Conservation (phyloP, 1,140 invertebrate species). For the Lordiphosa collinella region DNA sequence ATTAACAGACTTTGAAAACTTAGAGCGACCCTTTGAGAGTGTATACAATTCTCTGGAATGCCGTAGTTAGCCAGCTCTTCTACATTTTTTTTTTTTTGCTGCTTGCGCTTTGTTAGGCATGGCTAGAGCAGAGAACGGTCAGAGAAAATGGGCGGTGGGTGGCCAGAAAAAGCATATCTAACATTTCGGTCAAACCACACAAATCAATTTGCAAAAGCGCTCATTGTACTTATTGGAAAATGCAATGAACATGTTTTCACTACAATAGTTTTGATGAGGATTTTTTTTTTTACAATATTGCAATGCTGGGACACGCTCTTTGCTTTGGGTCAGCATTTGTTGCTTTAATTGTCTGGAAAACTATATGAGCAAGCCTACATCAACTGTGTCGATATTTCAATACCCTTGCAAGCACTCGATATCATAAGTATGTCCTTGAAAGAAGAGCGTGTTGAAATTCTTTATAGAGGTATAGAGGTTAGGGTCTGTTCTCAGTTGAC, state of each 20-base stretch:
- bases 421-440: no score
- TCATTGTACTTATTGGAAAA: slow-evolving; percentile 48
- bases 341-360: no score
- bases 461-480: no score
- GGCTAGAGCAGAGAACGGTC: neutral
- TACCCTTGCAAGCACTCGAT: no score
- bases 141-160: neutral
- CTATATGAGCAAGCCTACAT: no score
- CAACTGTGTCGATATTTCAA: no score
- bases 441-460: no score
- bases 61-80: slow-evolving; percentile 9
- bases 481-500: no score
- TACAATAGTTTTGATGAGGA: slow-evolving; percentile 62
- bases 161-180: slow-evolving; percentile 7
- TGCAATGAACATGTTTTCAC: slow-evolving; percentile 52
- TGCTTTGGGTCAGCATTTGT: no score
- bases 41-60: neutral
- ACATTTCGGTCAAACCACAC: slow-evolving; percentile 53
- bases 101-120: slow-evolving; percentile 17
- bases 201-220: slow-evolving; percentile 65
- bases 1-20: no score
- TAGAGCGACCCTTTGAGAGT: no score
- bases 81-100: slow-evolving; percentile 15
- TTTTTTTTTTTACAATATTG: slow-evolving; percentile 68
- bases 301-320: no score